These are phyloP conservation scores for Xiphophorus couchianus DNA, from an alignment of 2,113 vertebrate species.

Conservation along the genomic window DNA sequence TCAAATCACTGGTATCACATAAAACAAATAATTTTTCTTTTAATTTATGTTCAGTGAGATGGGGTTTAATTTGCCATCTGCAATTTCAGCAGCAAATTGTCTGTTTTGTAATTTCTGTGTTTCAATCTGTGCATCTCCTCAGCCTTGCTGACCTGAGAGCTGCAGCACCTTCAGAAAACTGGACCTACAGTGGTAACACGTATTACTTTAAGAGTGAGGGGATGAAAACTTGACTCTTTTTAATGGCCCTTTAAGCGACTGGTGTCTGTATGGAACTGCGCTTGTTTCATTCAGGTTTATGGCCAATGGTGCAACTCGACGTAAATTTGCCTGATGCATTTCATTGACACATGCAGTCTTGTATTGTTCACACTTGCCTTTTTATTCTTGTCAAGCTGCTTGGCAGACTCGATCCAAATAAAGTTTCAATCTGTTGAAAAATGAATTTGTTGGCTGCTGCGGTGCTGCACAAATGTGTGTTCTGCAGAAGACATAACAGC, in stretches of 20 bases:
- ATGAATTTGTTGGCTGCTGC: constrained; percentile 6
- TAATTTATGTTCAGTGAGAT: constrained; percentile 8
- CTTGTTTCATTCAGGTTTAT: constrained; percentile 44
- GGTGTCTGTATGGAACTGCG: constrained; percentile 46
- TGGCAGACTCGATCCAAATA: constrained; percentile 69
- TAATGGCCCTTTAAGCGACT: constrained; percentile 61
- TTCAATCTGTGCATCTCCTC: constrained; percentile 18
- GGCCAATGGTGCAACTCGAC: constrained; percentile 30
- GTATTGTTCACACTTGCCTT: constrained; percentile 70
- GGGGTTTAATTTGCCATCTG: constrained; percentile 8
- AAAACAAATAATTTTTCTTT: neutral
- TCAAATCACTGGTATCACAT: neutral
- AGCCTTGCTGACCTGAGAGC: constrained; percentile 26
- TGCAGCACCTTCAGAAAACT: constrained; percentile 33
- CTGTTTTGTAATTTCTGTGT: constrained; percentile 13
- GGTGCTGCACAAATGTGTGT: neutral
- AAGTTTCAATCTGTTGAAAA: constrained; percentile 58
- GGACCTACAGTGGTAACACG: constrained; percentile 50
- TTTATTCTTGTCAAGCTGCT: constrained; percentile 67
- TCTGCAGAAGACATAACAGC: neutral
- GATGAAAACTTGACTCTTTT: constrained; percentile 22
- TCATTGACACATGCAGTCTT: constrained; percentile 60
- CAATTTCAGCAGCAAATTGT: constrained; percentile 14
- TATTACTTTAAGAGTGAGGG: constrained; percentile 55
- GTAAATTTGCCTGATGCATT: constrained; percentile 53